These are phyloP conservation scores for Varecia variegata DNA, from an alignment of 2,797 vertebrate genomes.

Conservation along the genomic window DNA sequence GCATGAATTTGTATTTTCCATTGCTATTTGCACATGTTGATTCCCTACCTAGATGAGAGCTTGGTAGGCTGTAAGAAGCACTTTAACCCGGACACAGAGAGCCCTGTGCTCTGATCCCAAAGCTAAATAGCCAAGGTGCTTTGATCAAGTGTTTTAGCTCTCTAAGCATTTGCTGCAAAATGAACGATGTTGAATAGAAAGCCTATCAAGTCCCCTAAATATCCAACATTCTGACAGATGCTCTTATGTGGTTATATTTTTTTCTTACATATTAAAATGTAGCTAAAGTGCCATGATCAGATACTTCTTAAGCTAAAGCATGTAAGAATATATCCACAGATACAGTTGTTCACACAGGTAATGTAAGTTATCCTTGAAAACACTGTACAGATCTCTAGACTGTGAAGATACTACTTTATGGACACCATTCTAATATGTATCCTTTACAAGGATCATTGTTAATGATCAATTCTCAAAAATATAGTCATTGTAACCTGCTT, in stretches of 20 bases:
- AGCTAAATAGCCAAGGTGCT: not conserved
- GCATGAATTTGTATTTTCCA: not conserved
- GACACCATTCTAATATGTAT: not conserved
- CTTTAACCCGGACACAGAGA: not conserved
- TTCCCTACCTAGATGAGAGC: not conserved
- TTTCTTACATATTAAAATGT: not conserved
- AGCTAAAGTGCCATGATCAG: not conserved
- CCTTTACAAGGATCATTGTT: not conserved
- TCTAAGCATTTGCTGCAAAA: not conserved
- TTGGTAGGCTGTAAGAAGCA: not conserved
- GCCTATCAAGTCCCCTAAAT: not conserved
- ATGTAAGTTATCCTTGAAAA: not conserved
- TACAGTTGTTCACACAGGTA: not conserved
- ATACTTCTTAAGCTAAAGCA: not conserved
- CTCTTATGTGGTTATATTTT: not conserved
- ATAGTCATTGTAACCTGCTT: not conserved
- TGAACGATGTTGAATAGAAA: not conserved
- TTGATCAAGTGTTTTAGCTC: not conserved
- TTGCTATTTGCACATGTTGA: not conserved
- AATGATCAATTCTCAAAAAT: conserved; percentile 21
- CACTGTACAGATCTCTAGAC: not conserved
- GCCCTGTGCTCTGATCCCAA: not conserved
- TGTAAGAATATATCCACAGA: not conserved
- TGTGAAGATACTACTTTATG: not conserved
- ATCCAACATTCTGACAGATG: not conserved